Conservation (phyloP, 1,140 invertebrate species). For the Cydia strobilella region DNA sequence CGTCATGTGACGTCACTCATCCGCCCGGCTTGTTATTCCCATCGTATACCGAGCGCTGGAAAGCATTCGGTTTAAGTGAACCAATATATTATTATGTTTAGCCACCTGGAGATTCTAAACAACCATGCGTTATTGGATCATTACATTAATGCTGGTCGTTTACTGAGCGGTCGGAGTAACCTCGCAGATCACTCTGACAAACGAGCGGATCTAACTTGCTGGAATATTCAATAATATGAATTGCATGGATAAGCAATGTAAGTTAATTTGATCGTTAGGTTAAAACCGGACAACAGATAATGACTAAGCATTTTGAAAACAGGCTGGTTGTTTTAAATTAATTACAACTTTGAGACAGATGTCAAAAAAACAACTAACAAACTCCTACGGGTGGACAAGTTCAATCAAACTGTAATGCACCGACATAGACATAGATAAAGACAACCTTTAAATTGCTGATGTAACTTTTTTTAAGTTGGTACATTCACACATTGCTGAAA, state of each 20-base stretch:
- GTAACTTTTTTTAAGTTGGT: too few relatives aligned
- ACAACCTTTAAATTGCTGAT: too few relatives aligned
- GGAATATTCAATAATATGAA: constrained; percentile 27
- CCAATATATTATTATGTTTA: neutral
- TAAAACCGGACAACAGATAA: neutral
- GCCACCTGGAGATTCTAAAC: neutral
- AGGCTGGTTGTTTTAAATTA: neutral
- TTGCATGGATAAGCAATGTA: constrained; percentile 6
- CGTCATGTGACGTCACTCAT: constrained; percentile 30
- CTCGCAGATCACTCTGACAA: constrained; percentile 21
- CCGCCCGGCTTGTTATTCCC: neutral
- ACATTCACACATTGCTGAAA: too few relatives aligned
- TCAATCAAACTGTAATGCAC: too few relatives aligned
- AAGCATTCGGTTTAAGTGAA: neutral
- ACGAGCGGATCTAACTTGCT: constrained; percentile 18
- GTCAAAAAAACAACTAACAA: neutral
- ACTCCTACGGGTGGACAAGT: too few relatives aligned
- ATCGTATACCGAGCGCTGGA: neutral
- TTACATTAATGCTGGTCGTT: neutral
- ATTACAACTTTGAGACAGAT: neutral
- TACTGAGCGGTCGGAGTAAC: neutral
- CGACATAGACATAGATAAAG: too few relatives aligned
- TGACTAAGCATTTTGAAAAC: neutral
- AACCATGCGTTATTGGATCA: neutral
- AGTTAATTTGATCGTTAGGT: neutral